phyloP scores from a whole-genome alignment of 2,797 vertebrate genomes.

The Merluccius polli region DNA sequence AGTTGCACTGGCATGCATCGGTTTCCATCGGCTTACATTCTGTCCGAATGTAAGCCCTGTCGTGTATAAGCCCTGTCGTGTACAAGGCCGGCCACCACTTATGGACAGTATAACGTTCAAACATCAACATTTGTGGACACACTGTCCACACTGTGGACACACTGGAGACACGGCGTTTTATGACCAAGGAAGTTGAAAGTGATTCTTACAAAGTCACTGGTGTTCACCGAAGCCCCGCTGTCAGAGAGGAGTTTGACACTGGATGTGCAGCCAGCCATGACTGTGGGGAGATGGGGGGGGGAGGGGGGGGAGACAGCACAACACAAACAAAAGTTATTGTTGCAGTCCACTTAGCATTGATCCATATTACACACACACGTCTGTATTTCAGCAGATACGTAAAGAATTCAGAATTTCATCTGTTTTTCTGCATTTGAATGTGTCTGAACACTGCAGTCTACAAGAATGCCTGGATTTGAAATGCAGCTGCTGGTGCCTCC shows the following conservation, averaged over 20 bases:
- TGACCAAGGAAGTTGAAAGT: constrained; percentile 10
- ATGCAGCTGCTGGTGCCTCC: not conserved
- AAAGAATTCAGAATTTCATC: not conserved
- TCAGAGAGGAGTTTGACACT: constrained; percentile 94
- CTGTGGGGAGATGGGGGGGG: constrained; percentile 53
- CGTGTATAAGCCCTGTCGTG: too few relatives aligned
- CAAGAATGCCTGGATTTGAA: not conserved
- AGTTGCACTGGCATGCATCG: not conserved
- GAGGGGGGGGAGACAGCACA: not conserved
- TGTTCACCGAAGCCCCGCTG: constrained; percentile 85
- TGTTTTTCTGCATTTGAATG: not conserved
- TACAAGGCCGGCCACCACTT: too few relatives aligned
- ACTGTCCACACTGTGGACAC: too few relatives aligned
- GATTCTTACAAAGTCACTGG: constrained; percentile 84
- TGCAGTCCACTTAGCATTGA: not conserved
- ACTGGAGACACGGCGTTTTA: not conserved
- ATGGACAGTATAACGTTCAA: not conserved
- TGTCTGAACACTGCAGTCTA: not conserved
- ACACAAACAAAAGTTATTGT: not conserved
- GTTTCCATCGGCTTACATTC: not conserved
- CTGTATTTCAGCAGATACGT: not conserved
- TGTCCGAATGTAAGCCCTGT: too few relatives aligned
- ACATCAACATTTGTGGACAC: not conserved
- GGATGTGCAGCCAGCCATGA: constrained; percentile 91
- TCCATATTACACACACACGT: not conserved